Conservation (phyloP, 2,797 vertebrate genomes). For the Anguilla pacifica region DNA sequence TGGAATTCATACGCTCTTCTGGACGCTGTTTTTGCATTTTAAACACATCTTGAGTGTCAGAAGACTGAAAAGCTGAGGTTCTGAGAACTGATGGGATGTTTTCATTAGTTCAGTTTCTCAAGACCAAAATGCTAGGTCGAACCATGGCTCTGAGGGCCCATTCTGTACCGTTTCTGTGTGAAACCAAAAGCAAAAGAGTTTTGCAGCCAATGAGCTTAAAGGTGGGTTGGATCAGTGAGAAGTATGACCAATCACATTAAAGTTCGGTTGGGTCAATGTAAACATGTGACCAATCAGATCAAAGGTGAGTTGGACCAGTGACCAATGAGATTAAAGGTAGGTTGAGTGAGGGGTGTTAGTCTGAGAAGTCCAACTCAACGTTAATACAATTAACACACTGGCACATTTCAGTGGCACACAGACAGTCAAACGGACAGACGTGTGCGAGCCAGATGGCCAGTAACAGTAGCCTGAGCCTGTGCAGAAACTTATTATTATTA, state of each 20-base stretch:
- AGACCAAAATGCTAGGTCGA: not conserved
- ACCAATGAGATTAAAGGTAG: not conserved
- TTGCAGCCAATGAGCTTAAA: not conserved
- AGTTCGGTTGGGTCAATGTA: not conserved
- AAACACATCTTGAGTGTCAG: not conserved
- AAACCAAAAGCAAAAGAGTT: not conserved
- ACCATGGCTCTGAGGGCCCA: not conserved
- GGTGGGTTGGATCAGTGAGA: not conserved
- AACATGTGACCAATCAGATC: not conserved
- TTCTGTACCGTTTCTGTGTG: not conserved
- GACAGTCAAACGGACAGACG: not conserved
- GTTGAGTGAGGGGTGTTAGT: not conserved
- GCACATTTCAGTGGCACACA: not conserved
- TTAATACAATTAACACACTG: not conserved
- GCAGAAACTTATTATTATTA: not conserved
- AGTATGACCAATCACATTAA: not conserved
- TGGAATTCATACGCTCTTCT: not conserved
- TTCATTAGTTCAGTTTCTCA: not conserved
- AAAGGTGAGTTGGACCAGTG: not conserved
- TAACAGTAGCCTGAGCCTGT: constrained; percentile 33
- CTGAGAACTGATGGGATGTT: not conserved
- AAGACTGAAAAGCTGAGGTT: not conserved
- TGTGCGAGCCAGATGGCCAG: constrained; percentile 4
- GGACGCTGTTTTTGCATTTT: not conserved
- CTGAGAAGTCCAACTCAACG: not conserved